phyloP scores from a whole-genome alignment of 2,113 vertebrate species.

The Zingel zingel region DNA sequence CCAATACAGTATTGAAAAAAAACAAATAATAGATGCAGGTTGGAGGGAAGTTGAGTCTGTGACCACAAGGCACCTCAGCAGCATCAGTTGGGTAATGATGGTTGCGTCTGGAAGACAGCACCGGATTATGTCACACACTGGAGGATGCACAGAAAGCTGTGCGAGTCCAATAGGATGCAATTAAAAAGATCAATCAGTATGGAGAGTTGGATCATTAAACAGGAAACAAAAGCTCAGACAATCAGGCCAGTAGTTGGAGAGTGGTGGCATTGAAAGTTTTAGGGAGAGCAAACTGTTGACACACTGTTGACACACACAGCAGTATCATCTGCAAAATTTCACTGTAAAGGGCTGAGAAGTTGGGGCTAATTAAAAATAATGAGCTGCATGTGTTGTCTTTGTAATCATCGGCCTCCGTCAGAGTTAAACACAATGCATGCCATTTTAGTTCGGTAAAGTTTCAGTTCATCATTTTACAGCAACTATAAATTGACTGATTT shows the following conservation, averaged over 20 bases:
- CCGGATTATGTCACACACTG: slow-evolving; percentile 52
- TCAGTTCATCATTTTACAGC: not conserved
- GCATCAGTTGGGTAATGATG: slow-evolving; percentile 40
- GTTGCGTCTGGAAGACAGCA: slow-evolving; percentile 37
- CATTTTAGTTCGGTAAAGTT: not conserved
- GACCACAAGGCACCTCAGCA: slow-evolving; percentile 32
- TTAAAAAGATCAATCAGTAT: slow-evolving; percentile 70
- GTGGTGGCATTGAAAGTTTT: slow-evolving; percentile 39
- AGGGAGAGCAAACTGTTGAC: slow-evolving; percentile 31
- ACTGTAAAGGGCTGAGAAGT: not conserved
- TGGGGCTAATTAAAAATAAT: slow-evolving; percentile 63
- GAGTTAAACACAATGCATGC: slow-evolving; percentile 2
- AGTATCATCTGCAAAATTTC: slow-evolving; percentile 5
- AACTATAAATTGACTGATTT: not conserved
- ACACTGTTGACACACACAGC: slow-evolving; percentile 36
- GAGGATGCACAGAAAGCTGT: slow-evolving; percentile 46
- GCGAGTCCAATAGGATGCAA: slow-evolving; percentile 71
- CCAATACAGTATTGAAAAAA: slow-evolving; percentile 38
- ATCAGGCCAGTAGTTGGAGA: slow-evolving; percentile 9
- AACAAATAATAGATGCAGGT: slow-evolving; percentile 46
- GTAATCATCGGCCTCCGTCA: slow-evolving; percentile 6
- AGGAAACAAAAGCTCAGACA: slow-evolving; percentile 57
- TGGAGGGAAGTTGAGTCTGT: slow-evolving; percentile 33
- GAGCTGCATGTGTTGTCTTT: slow-evolving; percentile 26
- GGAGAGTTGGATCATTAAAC: slow-evolving; percentile 61